Evolutionary conservation across 2,888 invertebrate genomes (phyloP).

Genomic region (Cerastis leucographa): DNA sequence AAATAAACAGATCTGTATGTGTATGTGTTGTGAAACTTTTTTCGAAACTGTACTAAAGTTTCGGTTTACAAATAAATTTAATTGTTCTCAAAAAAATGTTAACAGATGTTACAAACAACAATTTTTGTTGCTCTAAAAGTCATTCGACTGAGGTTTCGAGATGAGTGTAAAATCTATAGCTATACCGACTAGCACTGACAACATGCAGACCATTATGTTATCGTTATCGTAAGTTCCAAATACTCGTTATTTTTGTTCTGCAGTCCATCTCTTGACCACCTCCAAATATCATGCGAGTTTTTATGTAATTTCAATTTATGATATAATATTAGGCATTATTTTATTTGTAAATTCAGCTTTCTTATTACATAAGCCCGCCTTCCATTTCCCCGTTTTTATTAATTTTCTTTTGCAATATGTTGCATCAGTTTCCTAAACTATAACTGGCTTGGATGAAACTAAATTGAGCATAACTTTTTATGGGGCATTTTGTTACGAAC

Average conservation of each 20-base stretch:
- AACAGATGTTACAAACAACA: not conserved
- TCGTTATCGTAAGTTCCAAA: not conserved
- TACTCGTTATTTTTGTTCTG: not conserved
- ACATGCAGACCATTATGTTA: not conserved
- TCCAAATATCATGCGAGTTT: not conserved
- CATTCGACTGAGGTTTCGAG: not conserved
- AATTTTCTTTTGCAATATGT: slow-evolving; percentile 87
- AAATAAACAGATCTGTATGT: not conserved
- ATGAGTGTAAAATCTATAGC: not conserved
- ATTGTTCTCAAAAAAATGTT: not conserved
- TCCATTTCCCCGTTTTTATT: slow-evolving; percentile 81
- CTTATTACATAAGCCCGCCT: slow-evolving; percentile 59
- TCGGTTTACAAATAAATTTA: not conserved
- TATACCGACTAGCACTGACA: not conserved
- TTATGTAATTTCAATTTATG: slow-evolving; percentile 11
- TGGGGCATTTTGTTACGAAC: slow-evolving; percentile 81
- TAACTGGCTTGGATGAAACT: slow-evolving; percentile 82
- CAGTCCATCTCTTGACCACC: not conserved
- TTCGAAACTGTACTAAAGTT: not conserved
- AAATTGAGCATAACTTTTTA: slow-evolving; percentile 88
- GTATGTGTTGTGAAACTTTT: not conserved
- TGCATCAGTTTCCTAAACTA: slow-evolving; percentile 86
- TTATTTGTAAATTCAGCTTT: slow-evolving; percentile 52
- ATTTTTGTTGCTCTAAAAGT: not conserved
- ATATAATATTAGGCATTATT: slow-evolving; percentile 19